A percentile compares a stretch with the other conserved stretches of the same genome.
Conservation (phyloP, 2,888 invertebrate species). For the Stegana nigrithorax region DNA sequence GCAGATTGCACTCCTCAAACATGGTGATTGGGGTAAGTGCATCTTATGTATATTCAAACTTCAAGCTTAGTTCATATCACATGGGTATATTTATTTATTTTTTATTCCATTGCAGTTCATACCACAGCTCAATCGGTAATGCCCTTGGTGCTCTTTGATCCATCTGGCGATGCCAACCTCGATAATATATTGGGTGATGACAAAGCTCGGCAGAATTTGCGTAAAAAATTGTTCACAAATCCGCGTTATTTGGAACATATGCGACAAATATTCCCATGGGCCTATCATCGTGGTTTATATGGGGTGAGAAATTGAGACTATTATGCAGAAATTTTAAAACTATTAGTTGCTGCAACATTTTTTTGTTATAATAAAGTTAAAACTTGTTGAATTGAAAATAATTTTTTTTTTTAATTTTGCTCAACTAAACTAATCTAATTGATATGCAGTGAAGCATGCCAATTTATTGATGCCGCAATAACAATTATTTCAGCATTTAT, state of each 20-base stretch:
- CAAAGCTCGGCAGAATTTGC: slow-evolving; percentile 37
- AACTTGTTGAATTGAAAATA: no score
- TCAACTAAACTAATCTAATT: no score
- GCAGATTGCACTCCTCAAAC: slow-evolving; percentile 46
- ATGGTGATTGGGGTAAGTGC: slow-evolving; percentile 54
- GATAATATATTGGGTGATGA: slow-evolving; percentile 46
- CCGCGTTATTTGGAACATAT: slow-evolving; percentile 43
- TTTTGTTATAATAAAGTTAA: no score
- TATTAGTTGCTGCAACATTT: not conserved
- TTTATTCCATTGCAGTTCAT: slow-evolving; percentile 37
- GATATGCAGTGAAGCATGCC: no score
- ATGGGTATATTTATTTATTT: not conserved
- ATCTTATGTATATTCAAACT: slow-evolving; percentile 1
- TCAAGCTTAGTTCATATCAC: not conserved
- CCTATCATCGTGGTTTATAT: slow-evolving; percentile 53
- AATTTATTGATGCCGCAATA: no score
- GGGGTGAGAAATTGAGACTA: no score
- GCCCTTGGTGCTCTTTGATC: slow-evolving; percentile 49
- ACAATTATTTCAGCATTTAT: no score
- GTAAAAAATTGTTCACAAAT: slow-evolving; percentile 40
- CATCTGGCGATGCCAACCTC: slow-evolving; percentile 46
- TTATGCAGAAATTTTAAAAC: no score
- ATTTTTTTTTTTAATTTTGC: no score
- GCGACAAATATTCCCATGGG: slow-evolving; percentile 56
- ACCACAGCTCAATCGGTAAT: slow-evolving; percentile 39